Evolutionary conservation across 2,113 vertebrate species (phyloP).

Genomic region (Talpa occidentalis): DNA sequence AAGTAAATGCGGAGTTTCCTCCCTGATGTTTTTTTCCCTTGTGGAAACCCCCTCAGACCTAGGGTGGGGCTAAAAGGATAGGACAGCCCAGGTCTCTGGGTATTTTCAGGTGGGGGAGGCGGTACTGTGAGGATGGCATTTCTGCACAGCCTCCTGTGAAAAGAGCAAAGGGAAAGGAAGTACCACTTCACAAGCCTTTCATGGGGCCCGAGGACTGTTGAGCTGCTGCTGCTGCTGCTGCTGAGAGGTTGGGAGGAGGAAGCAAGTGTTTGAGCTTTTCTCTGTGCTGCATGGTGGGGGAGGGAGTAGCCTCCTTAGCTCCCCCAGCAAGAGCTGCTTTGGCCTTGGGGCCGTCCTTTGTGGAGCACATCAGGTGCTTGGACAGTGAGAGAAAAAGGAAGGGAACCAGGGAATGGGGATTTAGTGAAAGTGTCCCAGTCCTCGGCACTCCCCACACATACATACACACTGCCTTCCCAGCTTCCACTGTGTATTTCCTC

Average conservation of each 20-base stretch:
- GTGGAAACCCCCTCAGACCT: slow-evolving; percentile 76
- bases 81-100: slow-evolving; percentile 55
- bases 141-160: slow-evolving; percentile 45
- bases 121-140: slow-evolving; percentile 46
- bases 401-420: background rate
- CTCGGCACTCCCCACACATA: too few relatives aligned
- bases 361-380: background rate
- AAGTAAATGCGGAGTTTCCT: slow-evolving; percentile 77
- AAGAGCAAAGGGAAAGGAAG: slow-evolving; percentile 74
- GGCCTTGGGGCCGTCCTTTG: background rate
- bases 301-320: slow-evolving; percentile 39
- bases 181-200: slow-evolving; percentile 68
- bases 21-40: slow-evolving; percentile 69
- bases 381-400: background rate
- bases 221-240: background rate
- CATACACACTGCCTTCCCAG: background rate
- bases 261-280: slow-evolving; percentile 61
- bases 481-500: background rate
- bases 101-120: slow-evolving; percentile 65
- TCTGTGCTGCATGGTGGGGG: slow-evolving; percentile 54
- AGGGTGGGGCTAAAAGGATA: slow-evolving; percentile 25
- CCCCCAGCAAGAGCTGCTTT: background rate
- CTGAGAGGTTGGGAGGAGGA: slow-evolving; percentile 55
- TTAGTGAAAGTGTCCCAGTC: background rate
- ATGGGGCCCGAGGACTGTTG: slow-evolving; percentile 63